Evolutionary conservation across 30 jellyfish, hydroid and myxozoan genomes (phyloP).

Genomic region (Chrysaora quinquecirrha): DNA sequence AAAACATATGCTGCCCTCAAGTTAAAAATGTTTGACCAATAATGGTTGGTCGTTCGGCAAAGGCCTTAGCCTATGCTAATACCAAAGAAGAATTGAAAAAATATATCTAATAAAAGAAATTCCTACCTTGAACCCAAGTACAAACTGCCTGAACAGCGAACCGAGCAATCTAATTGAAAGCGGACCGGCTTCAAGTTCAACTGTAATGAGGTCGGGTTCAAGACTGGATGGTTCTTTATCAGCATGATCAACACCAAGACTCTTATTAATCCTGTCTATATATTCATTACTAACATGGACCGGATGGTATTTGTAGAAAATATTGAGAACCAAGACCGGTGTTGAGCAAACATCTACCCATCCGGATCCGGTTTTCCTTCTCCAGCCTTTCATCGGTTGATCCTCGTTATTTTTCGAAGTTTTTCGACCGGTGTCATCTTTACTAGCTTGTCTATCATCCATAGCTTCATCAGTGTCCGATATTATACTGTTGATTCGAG

Average conservation of each 20-base stretch:
- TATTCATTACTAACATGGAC: constrained; percentile 60
- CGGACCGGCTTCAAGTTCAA: constrained; percentile 97
- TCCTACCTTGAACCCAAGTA: constrained; percentile 94
- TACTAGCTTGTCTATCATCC: constrained; percentile 55
- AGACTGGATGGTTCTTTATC: constrained; percentile 60
- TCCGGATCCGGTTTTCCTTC: constrained; percentile 77
- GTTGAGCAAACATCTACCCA: constrained; percentile 96
- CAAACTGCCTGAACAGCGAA: constrained; percentile 83
- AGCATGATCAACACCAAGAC: constrained; percentile 75
- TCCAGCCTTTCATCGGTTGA: constrained; percentile 86
- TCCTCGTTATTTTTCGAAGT: constrained; percentile 44
- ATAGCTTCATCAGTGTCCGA: constrained; percentile 69
- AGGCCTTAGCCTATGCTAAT: too few relatives aligned
- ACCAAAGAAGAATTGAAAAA: too few relatives aligned
- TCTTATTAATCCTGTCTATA: constrained; percentile 49
- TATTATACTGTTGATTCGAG: constrained; percentile 59
- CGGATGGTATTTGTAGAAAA: constrained; percentile 87
- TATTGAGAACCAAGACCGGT: constrained; percentile 83
- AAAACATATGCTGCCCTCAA: too few relatives aligned
- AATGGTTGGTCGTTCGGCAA: too few relatives aligned
- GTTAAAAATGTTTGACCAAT: too few relatives aligned
- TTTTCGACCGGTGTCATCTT: constrained; percentile 25
- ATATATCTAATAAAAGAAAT: too few relatives aligned
- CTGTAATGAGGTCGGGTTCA: constrained; percentile 85
- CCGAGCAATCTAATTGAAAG: constrained; percentile 85